Conservation (phyloP, 2,797 vertebrate genomes). For the Silurus lanzhouensis region DNA sequence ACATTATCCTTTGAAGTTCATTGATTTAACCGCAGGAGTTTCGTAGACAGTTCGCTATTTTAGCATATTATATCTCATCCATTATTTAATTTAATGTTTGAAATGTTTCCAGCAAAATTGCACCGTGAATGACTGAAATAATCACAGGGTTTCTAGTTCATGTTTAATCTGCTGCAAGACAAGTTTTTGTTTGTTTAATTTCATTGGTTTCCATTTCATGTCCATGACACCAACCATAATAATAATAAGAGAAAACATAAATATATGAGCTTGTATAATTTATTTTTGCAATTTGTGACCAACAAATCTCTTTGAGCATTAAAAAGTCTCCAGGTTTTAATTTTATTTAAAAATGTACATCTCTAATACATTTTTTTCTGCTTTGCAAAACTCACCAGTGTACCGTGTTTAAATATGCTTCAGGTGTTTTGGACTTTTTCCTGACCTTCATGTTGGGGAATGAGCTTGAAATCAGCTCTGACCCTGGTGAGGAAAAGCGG, state of each 20-base stretch:
- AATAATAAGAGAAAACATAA: not conserved
- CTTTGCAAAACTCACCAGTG: not conserved
- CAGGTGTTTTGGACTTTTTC: constrained; percentile 1
- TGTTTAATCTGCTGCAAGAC: not conserved
- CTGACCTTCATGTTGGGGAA: constrained; percentile 18
- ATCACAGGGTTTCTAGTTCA: not conserved
- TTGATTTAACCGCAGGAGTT: constrained; percentile 10
- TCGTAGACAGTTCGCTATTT: not conserved
- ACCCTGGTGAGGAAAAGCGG: not conserved
- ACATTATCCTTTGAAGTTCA: not conserved
- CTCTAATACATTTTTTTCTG: not conserved
- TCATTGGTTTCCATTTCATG: not conserved
- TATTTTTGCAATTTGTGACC: not conserved
- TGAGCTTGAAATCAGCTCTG: not conserved
- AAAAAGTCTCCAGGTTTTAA: not conserved
- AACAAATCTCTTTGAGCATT: not conserved
- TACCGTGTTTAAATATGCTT: not conserved
- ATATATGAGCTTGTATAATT: not conserved
- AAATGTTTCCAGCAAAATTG: constrained; percentile 8
- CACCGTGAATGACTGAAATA: not conserved
- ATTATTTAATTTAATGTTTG: not conserved
- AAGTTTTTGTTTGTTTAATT: not conserved
- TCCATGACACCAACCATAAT: not conserved
- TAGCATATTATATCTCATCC: not conserved
- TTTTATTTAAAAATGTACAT: not conserved